phyloP scores from a whole-genome alignment of 2,113 vertebrate species.

The Xyrauchen texanus region DNA sequence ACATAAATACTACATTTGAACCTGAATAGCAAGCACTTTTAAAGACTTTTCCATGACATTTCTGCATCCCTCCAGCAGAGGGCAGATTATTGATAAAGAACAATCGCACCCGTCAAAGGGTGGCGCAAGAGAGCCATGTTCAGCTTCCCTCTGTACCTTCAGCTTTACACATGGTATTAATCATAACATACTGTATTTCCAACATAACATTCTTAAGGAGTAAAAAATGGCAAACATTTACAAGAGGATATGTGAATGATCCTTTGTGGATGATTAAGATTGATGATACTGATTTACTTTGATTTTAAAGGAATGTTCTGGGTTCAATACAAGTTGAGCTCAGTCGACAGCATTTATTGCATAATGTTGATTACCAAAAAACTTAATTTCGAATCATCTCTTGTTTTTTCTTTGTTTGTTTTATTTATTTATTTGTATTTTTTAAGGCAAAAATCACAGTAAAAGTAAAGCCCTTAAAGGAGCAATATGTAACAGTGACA shows the following conservation, averaged over 20 bases:
- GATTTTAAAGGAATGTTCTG: too few relatives aligned
- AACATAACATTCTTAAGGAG: background rate
- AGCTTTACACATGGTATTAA: background rate
- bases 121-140: conserved; percentile 5
- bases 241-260: background rate
- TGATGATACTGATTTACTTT: too few relatives aligned
- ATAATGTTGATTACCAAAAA: too few relatives aligned
- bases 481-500: too few relatives aligned
- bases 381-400: too few relatives aligned
- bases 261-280: background rate
- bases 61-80: conserved; percentile 18
- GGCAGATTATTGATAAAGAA: background rate
- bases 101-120: background rate
- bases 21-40: background rate
- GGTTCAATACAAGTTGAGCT: too few relatives aligned
- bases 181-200: background rate
- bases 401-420: too few relatives aligned
- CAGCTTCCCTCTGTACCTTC: background rate
- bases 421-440: too few relatives aligned
- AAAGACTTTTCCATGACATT: background rate
- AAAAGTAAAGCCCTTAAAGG: too few relatives aligned
- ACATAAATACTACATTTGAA: too few relatives aligned
- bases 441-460: too few relatives aligned
- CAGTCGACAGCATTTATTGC: too few relatives aligned
- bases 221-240: background rate